These are phyloP conservation scores for Maccullochella peelii DNA, from an alignment of 2,113 vertebrate species.

Conservation along the genomic window DNA sequence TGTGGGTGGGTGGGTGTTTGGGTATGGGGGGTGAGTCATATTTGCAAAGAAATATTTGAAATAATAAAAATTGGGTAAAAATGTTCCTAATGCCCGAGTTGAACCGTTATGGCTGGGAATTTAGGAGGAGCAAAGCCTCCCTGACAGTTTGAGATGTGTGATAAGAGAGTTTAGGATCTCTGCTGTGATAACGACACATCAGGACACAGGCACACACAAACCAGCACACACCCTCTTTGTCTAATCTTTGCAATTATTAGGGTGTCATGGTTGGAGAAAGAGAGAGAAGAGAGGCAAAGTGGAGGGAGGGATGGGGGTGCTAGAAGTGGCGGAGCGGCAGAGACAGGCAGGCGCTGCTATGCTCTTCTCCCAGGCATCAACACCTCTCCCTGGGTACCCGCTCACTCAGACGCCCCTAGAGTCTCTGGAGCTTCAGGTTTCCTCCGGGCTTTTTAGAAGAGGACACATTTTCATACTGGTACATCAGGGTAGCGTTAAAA, in stretches of 20 bases:
- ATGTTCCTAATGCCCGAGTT: conserved; percentile 8
- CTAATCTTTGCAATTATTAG: conserved; percentile 72
- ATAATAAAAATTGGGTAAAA: conserved; percentile 32
- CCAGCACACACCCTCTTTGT: conserved; percentile 56
- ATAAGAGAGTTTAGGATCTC: conserved; percentile 69
- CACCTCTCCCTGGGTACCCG: conserved; percentile 70
- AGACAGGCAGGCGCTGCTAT: conserved; percentile 30
- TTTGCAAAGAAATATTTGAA: conserved; percentile 42
- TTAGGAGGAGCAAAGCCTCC: conserved; percentile 50
- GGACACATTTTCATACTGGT: conserved; percentile 65
- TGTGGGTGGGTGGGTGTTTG: conserved; percentile 14
- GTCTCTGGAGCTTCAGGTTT: conserved; percentile 76
- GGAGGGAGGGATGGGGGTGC: not conserved
- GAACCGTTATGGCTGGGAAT: conserved; percentile 45
- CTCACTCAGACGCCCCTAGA: conserved; percentile 55
- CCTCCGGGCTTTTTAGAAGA: conserved; percentile 62
- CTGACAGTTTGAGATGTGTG: conserved; percentile 63
- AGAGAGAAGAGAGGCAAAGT: conserved; percentile 29
- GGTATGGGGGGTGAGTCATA: not conserved
- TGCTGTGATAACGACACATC: conserved; percentile 54
- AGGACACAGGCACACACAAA: conserved; percentile 22
- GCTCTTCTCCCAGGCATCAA: conserved; percentile 65
- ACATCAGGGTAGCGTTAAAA: conserved; percentile 52
- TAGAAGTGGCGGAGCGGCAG: conserved; percentile 6
- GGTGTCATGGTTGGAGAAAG: conserved; percentile 65